Percentiles rank a stretch among this genome's conserved stretches.
Conservation (phyloP, 2,797 vertebrate species). For the Heterohyrax brucei region DNA sequence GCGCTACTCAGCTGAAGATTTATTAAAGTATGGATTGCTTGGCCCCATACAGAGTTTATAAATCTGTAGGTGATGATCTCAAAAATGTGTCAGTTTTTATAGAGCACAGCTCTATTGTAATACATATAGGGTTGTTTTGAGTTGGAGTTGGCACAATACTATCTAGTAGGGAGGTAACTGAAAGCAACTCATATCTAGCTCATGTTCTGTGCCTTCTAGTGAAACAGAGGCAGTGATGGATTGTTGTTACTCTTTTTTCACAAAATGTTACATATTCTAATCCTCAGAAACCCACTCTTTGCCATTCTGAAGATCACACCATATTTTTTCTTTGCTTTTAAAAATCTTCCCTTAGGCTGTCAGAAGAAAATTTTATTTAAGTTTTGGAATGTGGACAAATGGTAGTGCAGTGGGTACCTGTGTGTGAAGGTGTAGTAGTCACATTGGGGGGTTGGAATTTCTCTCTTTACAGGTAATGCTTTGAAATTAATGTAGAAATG, state of each 20-base stretch:
- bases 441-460: neutral
- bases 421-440: neutral
- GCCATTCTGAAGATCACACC: constrained; percentile 11
- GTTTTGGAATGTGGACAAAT: constrained; percentile 25
- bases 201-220: neutral
- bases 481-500: constrained; percentile 14
- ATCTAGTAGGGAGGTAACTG: neutral
- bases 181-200: neutral
- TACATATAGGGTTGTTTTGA: neutral
- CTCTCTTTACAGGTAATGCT: neutral
- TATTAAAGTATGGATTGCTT: neutral
- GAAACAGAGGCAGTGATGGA: neutral
- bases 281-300: neutral
- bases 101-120: neutral
- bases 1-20: neutral
- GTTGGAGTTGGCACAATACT: no score
- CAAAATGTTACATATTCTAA: constrained; percentile 35
- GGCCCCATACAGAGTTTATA: neutral
- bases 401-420: neutral
- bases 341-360: neutral
- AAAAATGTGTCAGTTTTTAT: neutral
- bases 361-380: constrained; percentile 46
- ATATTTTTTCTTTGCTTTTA: constrained; percentile 4
- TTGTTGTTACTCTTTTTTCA: constrained; percentile 33
- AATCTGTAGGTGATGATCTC: neutral